phyloP scores from a whole-genome alignment of 2,888 invertebrate genomes.

The Synergus itoensis region DNA sequence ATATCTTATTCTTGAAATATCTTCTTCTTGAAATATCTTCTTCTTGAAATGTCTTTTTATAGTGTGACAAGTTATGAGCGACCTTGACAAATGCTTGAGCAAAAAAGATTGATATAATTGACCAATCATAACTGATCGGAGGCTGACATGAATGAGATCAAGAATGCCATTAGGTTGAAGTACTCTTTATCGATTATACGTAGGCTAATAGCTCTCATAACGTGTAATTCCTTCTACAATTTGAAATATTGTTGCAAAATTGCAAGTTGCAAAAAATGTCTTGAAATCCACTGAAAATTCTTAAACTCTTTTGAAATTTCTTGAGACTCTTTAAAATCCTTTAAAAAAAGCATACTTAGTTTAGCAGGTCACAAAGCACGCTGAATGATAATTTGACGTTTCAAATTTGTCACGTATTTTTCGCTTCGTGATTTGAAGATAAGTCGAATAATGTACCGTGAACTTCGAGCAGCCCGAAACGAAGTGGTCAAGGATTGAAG shows the following conservation, averaged over 20 bases:
- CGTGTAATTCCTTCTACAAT: not conserved
- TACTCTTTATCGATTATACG: not conserved
- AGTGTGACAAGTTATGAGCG: constrained; percentile 26
- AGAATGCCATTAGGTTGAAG: not conserved
- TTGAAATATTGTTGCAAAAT: not conserved
- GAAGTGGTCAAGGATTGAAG: not conserved
- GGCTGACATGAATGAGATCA: constrained; percentile 2
- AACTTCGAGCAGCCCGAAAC: not conserved
- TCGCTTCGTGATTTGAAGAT: not conserved
- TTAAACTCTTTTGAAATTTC: no score
- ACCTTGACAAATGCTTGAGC: constrained; percentile 8
- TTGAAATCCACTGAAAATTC: no score
- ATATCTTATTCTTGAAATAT: constrained; percentile 12
- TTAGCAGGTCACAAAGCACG: no score
- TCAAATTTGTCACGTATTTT: constrained; percentile 20
- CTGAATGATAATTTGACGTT: not conserved
- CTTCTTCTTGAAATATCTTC: constrained; percentile 10
- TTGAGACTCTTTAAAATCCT: no score
- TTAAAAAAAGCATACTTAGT: no score
- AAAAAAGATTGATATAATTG: constrained; percentile 24
- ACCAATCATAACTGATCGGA: not conserved
- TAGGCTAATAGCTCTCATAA: not conserved
- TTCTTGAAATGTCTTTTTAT: constrained; percentile 12
- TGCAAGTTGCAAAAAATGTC: no score
- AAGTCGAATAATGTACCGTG: constrained; percentile 20